A percentile compares a stretch with the other conserved stretches of the same genome.
Conservation (phyloP, 2,888 invertebrate genomes). For the Tromatobia lineatoria region DNA sequence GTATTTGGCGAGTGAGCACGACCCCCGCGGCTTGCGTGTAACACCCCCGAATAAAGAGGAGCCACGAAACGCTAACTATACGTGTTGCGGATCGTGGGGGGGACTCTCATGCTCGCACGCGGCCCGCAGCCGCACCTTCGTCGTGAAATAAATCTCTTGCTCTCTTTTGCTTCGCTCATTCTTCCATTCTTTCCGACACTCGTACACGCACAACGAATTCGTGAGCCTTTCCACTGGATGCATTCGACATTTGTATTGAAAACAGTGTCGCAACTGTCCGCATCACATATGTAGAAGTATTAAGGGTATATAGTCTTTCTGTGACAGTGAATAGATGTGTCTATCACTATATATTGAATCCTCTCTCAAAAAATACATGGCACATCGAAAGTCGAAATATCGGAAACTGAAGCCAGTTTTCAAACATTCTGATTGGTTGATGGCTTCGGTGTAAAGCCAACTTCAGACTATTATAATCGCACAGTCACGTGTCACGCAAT, state of each 20-base stretch:
- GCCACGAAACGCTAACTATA: constrained; percentile 80
- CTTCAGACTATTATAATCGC: too few relatives aligned
- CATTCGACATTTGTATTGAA: constrained; percentile 1
- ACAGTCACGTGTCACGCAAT: too few relatives aligned
- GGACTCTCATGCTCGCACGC: constrained; percentile 55
- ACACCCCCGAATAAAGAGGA: constrained; percentile 80
- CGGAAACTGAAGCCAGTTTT: too few relatives aligned
- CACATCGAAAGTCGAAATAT: too few relatives aligned
- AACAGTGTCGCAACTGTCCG: constrained; percentile 7
- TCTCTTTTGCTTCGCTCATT: constrained; percentile 62
- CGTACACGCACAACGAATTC: constrained; percentile 28
- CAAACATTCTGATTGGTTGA: too few relatives aligned
- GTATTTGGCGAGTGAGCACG: constrained; percentile 68
- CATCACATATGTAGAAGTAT: background rate
- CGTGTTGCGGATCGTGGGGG: constrained; percentile 75
- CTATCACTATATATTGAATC: background rate
- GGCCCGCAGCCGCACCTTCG: constrained; percentile 30
- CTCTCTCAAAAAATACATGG: too few relatives aligned
- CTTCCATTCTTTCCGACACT: constrained; percentile 47
- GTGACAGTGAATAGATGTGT: background rate
- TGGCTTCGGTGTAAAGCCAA: too few relatives aligned
- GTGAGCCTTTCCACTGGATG: constrained; percentile 15
- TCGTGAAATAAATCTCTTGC: constrained; percentile 63
- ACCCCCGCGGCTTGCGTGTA: constrained; percentile 76
- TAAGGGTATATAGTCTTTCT: background rate